Base-by-base conservation (phyloP, 1,140 invertebrate genomes). In the Lasioglossum albipes region DNA sequence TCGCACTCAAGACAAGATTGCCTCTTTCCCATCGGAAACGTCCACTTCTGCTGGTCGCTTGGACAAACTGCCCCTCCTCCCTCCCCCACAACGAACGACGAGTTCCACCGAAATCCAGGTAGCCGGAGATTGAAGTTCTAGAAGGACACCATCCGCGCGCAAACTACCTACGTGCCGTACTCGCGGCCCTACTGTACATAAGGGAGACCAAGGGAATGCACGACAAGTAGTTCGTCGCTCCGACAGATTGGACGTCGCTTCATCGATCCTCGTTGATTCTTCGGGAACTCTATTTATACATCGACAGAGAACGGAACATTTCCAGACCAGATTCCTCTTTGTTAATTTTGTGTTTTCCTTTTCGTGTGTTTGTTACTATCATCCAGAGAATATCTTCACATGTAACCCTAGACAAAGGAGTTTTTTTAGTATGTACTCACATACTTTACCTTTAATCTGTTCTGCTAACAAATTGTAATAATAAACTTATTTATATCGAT, bases 211-310 rank as follows among this genome's bases (percentile, higher is more conserved):
- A 18, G 70, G 45, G 67, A 71, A 62, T 62, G 76, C 68, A 76
- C 68, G 79, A 49, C 59, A 84, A 79, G 62, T 41, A 66, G 31
- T 54, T 49, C 84, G 41, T 64, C 66, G 61, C 80, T 61, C 57
- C 80, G 80, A 86, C 81, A 76, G 84, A 86, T 86, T 86, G 84
- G 41, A 86, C 84, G 75, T 69, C 64, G 72, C 75, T 85, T 59
- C 84, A 85, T 86, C 84, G 84, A 86, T 86, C 59, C 57, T 42
- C 59, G 79, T 82, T 64, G 75, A 76, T 85, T 77, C 80, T 68
- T 65, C 80, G 66, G 84, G 57, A 79, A 85, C 72, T 85, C 75
- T 83, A 86, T 86, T 86, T 79, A 86, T 86, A 75, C 81, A 9
- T 36, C 74, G 45, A 45, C 42, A 57, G 65, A 76, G 42, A 52